These are phyloP conservation scores for Sebastes kiyomatsui DNA, from an alignment of 2,797 vertebrate species.

Conservation along the genomic window DNA sequence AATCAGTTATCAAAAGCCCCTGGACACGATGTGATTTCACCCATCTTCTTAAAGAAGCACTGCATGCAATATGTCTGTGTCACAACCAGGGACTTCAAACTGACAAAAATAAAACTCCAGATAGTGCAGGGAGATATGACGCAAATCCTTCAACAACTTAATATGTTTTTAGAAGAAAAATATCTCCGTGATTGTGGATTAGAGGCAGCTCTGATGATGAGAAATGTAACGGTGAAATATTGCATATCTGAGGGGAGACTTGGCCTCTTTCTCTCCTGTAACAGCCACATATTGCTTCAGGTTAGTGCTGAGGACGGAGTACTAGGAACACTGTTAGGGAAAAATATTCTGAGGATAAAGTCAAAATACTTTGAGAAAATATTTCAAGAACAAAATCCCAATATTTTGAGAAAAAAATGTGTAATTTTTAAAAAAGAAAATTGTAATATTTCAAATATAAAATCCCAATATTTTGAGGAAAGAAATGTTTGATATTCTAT, in stretches of 20 bases:
- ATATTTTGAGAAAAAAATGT: too few species aligned
- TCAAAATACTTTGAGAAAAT: neutral
- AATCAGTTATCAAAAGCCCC: constrained; percentile 36
- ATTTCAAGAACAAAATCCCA: neutral
- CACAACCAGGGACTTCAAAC: constrained; percentile 6
- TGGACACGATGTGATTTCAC: constrained; percentile 27
- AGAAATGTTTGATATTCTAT: too few species aligned
- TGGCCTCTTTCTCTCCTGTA: neutral
- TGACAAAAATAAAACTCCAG: neutral
- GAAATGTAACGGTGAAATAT: constrained; percentile 41
- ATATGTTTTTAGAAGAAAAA: constrained; percentile 4
- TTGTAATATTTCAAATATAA: neutral
- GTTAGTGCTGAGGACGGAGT: constrained; percentile 9
- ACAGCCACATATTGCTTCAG: constrained; percentile 48
- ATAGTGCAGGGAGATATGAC: constrained; percentile 33
- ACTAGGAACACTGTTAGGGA: neutral
- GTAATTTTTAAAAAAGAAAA: too few species aligned
- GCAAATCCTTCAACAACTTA: constrained; percentile 29
- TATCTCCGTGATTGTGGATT: constrained; percentile 30
- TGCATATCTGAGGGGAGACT: constrained; percentile 65
- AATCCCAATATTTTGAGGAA: too few species aligned
- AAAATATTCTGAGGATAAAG: neutral
- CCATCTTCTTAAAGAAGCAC: constrained; percentile 35
- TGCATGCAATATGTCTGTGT: constrained; percentile 40
- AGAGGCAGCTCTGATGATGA: constrained; percentile 44